A percentile compares a stretch with the other conserved stretches of the same genome.
Conservation (phyloP, 1,140 invertebrate species). For the Drosophila lacteicornis region DNA sequence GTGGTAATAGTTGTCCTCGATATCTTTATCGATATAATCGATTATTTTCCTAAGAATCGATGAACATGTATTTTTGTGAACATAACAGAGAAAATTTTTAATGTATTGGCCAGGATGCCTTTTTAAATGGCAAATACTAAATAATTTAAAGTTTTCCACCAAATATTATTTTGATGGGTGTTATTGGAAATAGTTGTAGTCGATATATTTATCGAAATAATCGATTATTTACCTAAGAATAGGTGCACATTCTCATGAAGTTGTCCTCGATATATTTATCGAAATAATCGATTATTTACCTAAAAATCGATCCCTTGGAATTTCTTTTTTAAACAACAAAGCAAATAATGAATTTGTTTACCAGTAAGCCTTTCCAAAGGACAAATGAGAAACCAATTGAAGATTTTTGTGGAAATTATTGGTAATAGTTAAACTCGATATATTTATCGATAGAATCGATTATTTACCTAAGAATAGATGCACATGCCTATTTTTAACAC, state of each 20-base stretch:
- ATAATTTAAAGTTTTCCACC: neutral
- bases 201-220: neutral
- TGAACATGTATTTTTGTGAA: neutral
- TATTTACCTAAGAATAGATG: neutral
- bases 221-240: neutral
- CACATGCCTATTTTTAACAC: neutral
- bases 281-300: neutral
- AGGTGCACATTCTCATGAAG: no score
- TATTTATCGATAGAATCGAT: neutral
- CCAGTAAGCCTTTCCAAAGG: neutral
- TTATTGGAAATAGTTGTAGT: neutral
- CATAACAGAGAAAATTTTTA: neutral
- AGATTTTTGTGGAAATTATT: neutral
- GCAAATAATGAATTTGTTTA: neutral
- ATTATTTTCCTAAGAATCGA: neutral
- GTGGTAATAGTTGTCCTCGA: accelerated
- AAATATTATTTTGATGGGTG: no score
- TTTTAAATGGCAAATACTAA: neutral
- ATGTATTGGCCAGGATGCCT: neutral
- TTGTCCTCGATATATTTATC: neutral
- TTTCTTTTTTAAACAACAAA: neutral
- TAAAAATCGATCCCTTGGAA: neutral
- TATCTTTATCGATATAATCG: neutral
- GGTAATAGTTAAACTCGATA: neutral
- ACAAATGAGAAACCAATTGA: accelerated